Base-by-base conservation (phyloP, 1,140 invertebrate species). In the Bradynema listronoti region DNA sequence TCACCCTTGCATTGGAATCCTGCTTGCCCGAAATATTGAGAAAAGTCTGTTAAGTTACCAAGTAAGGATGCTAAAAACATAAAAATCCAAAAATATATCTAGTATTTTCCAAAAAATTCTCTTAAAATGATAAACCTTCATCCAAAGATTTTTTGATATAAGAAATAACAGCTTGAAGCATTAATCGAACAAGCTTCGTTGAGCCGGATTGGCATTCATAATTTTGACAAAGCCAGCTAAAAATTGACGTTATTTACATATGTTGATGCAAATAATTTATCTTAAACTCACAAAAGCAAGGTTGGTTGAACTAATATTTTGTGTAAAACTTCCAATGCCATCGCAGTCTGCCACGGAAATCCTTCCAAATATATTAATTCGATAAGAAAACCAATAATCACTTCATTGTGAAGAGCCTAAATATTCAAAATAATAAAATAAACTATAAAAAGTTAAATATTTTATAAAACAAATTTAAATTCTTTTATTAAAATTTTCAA, bases 301-400 rank as follows among this genome's bases (percentile, higher is more conserved):
- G 87, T 84, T 14, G 90, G 87, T 72, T 94, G 88, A 45, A 88
- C 86, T 4, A 87, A 87, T 81, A 97, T 87, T 80, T 91, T 92
- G 78, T 95, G 90, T 22, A 97, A 82, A 2, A 96, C 91, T 83
- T 97, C 93, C 9, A 98, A 79, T 0, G 93, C 91, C 42, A 95
- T 79, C 14, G 90, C 88, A 53, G 92, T 82, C 78, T 97, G 92
- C 93, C 94, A 98, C 42, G 86, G 83, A 25, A 90, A 89, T 80
- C 94, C 93, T 71, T 97, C 93, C 9, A 88, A 87, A 80, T 96
- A 91, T 75, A 98, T 79, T 81, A 97, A 96, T 79, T 96, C 95
- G 3, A 97, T 89, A 34, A 97, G 87, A 32, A 97, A 81, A 0
- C 91, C 94, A 42, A 97, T 82, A 79, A 98, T 96, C 73, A 98